These are phyloP conservation scores for Calidris pugnax DNA, from an alignment of 2,113 vertebrate species.

Conservation along the genomic window DNA sequence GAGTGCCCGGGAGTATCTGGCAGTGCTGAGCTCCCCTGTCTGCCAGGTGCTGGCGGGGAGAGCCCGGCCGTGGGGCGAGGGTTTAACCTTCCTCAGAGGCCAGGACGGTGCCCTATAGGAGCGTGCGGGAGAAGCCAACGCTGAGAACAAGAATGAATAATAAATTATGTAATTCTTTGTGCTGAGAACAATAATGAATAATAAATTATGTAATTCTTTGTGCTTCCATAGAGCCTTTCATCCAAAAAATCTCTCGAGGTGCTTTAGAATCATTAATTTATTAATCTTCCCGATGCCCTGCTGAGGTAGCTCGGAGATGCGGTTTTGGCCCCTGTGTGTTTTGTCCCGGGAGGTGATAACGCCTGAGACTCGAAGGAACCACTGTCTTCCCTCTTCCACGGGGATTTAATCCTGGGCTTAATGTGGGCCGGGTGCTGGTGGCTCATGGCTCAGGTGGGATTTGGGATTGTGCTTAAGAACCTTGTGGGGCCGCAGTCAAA, in stretches of 20 bases:
- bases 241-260: neutral
- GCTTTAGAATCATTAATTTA: neutral
- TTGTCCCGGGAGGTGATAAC: neutral
- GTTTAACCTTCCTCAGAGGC: neutral
- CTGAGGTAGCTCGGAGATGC: neutral
- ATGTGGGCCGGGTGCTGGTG: neutral
- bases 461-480: neutral
- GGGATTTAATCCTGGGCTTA: neutral
- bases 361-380: neutral
- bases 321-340: neutral
- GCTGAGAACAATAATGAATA: conserved; percentile 6
- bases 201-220: conserved; percentile 18
- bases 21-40: neutral
- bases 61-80: neutral
- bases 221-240: neutral
- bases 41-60: neutral
- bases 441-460: neutral
- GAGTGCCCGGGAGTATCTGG: neutral
- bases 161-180: conserved; percentile 17
- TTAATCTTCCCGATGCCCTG: neutral
- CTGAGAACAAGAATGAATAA: conserved; percentile 4
- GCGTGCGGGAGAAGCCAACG: neutral
- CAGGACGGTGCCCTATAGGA: neutral
- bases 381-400: neutral
- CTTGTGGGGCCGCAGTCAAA: neutral